Conservation (phyloP, 2,113 vertebrate species). For the Barnardius zonarius region DNA sequence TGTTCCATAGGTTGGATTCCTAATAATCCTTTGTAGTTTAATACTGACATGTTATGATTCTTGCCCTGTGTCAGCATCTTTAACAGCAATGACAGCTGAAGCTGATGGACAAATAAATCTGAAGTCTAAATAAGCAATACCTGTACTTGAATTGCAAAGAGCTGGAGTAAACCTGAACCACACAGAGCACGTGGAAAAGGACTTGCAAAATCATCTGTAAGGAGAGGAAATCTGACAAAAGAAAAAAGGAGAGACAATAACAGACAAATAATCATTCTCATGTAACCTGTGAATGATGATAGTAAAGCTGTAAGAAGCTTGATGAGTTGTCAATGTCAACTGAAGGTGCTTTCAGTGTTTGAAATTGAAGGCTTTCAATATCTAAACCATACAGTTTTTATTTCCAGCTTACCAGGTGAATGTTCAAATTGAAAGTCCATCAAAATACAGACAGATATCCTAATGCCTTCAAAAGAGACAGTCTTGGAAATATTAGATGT, state of each 20-base stretch:
- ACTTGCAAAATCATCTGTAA: not conserved
- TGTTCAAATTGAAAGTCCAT: not conserved
- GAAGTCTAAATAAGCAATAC: not conserved
- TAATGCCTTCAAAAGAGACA: not conserved
- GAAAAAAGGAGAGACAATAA: not conserved
- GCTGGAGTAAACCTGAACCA: not conserved
- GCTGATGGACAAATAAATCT: not conserved
- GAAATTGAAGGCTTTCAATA: not conserved
- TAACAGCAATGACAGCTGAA: not conserved
- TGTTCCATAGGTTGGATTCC: not conserved
- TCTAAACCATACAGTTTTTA: not conserved
- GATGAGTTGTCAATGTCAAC: not conserved
- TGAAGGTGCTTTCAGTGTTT: not conserved
- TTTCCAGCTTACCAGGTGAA: not conserved
- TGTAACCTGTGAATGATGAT: not conserved
- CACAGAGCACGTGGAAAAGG: not conserved
- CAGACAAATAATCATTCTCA: not conserved
- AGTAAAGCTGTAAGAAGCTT: not conserved
- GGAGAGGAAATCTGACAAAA: not conserved
- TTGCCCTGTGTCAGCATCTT: not conserved
- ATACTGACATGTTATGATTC: not conserved
- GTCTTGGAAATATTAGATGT: not conserved
- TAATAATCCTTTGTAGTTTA: not conserved
- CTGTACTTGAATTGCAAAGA: not conserved
- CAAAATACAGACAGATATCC: not conserved